Evolutionary conservation across 2,888 invertebrate genomes (phyloP), one percentile per base, ranked within the genome.

Genomic region (Spilosoma lubricipeda): DNA sequence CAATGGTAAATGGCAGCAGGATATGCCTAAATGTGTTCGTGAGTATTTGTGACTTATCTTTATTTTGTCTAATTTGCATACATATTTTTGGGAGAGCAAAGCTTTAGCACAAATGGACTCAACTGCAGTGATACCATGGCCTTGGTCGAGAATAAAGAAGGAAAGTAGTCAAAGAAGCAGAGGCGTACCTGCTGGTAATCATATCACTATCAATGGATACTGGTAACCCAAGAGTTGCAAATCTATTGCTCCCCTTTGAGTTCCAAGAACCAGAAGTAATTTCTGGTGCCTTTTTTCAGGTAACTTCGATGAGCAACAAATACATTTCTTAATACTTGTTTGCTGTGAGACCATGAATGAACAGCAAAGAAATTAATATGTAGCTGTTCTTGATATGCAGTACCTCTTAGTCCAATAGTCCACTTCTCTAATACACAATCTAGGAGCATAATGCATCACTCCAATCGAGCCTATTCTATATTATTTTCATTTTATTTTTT

Each of bases 21-120:
- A 13, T 9, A 59, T 70, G 56, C 70, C 70, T 15, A 42, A 70
- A 59, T 74, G 74, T 56, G 67, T 74, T 45, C 70, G 74, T 74
- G 30, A 74, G 74, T 74, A 74, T 66, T 7, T 68, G 36, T 27
- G 4, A 15, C 27, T 27, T 4, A 27, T 27, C 11, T 71, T 39
- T 30, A 27, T 5, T 20, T 18, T 15, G 23, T n/a, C 3, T 56
- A 48, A 56, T 56, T n/a, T 56, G 11, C 23, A n/a, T 56, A 23
- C 11, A 56, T 56, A 56, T 23, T 23, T 52, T 45, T 13, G 8
- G 52, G 23, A 23, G 3, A 52, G 23, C 8, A 23, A 52, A 0
- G 20, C 48, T 52, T 33, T 13, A 5, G 5, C 20, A 18, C 27
- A 30, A 18, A 20, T 67, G 13, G 27, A 5, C 23, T 65, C 18